Base-by-base conservation (phyloP, 2,113 vertebrate species). In the Poeciliopsis prolifica region DNA sequence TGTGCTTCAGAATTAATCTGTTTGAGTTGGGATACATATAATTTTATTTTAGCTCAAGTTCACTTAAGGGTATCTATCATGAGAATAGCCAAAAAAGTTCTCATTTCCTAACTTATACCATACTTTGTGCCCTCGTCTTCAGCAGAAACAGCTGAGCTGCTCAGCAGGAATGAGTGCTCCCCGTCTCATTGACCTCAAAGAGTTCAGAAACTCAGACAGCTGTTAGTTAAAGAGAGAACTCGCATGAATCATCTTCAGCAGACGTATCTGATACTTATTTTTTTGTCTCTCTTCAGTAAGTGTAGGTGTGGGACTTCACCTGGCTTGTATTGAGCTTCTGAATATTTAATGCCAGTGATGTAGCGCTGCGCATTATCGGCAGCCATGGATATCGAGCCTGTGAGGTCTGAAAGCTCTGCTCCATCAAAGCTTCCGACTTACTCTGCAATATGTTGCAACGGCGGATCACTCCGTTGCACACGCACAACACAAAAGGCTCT, bases 261-360 rank as follows among this genome's bases (percentile, higher is more conserved):
- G 51, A 58, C 5, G 2, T 24, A 28, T 72, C 35, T 63, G 61
- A 40, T n/a, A 10, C 11, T 37, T 37, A 37, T 37, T 37, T 37
- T 28, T 13, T 15, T 65, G 33, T 30, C 44, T 35, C 44, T n/a
- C 62, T 64, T 44, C 10, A 14, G 58, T 11, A 74, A 73, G 60
- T n/a, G 44, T 19, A 77, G 77, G 85, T 88, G 83, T 80, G 82
- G 61, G 75, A 77, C 72, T 89, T 90, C 88, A 93, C 87, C 88
- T 92, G 89, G 71, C 76, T 22, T 71, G 69, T 76, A 73, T 66
- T 30, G 77, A 80, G 85, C 81, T 40, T 65, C 74, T 93, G 87
- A 90, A 92, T 92, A 86, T 92, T 91, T 92, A 81, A 93, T 90
- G 72, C 68, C 77, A 51, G 77, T 89, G 89, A 93, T 93, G 87